phyloP scores from a whole-genome alignment of 2,888 invertebrate genomes.

The Rhimphoctona megacephalus region DNA sequence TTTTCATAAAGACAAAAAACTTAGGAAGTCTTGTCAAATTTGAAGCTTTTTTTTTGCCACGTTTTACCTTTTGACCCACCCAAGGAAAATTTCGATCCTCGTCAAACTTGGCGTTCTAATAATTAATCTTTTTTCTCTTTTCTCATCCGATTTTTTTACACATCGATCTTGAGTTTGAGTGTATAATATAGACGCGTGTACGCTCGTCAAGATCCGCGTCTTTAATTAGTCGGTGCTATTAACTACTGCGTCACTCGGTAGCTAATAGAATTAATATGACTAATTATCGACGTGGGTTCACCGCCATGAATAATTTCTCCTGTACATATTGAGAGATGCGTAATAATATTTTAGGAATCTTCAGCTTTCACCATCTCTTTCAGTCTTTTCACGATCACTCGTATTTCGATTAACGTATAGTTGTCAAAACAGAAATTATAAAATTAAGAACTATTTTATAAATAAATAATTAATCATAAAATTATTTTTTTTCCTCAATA shows the following conservation, averaged over 20 bases:
- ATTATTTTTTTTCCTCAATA: background rate
- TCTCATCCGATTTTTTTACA: slow-evolving; percentile 19
- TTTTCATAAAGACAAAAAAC: background rate
- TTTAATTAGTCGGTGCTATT: slow-evolving; percentile 65
- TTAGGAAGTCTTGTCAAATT: background rate
- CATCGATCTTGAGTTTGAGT: background rate
- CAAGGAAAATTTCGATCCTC: slow-evolving; percentile 32
- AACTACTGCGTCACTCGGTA: slow-evolving; percentile 42
- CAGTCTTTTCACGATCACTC: background rate
- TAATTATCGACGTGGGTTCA: slow-evolving; percentile 55
- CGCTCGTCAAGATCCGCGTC: slow-evolving; percentile 41
- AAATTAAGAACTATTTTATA: background rate
- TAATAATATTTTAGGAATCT: background rate
- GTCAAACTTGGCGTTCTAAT: slow-evolving; percentile 23
- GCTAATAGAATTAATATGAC: slow-evolving; percentile 63
- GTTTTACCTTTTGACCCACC: slow-evolving; percentile 4
- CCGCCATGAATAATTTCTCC: background rate
- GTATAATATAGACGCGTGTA: slow-evolving; percentile 33
- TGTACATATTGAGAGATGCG: background rate
- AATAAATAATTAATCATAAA: too few species aligned
- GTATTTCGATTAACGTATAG: background rate
- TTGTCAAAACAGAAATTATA: background rate
- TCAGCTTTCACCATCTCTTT: slow-evolving; percentile 19
- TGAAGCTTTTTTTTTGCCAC: background rate
- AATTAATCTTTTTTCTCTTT: slow-evolving; percentile 20